These are phyloP conservation scores for Orcinus orca DNA, from an alignment of 2,113 vertebrate genomes.

Conservation along the genomic window DNA sequence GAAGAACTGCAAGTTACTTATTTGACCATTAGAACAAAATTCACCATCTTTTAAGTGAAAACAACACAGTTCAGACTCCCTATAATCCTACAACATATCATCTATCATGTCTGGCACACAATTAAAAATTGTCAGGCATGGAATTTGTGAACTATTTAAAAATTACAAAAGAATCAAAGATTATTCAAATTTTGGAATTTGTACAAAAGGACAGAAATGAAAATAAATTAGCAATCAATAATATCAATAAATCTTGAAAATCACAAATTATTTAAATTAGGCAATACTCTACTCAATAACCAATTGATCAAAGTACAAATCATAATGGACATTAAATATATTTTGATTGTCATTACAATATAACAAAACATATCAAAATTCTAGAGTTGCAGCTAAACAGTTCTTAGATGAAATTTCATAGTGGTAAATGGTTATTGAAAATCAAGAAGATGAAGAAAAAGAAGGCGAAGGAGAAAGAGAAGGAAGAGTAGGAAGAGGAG, in stretches of 20 bases:
- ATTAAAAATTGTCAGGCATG: background rate
- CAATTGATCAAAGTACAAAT: background rate
- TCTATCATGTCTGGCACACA: background rate
- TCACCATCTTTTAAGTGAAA: background rate
- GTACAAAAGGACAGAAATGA: background rate
- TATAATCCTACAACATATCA: background rate
- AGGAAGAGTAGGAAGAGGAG: too few relatives aligned
- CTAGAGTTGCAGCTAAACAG: background rate
- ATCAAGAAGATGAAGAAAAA: background rate
- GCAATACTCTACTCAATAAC: background rate
- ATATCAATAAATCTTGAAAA: background rate
- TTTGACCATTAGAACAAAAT: background rate
- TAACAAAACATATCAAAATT: background rate
- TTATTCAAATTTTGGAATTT: background rate
- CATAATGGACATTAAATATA: background rate
- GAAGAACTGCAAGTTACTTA: background rate
- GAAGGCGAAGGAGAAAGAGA: background rate
- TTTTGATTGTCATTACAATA: background rate
- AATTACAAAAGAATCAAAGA: background rate
- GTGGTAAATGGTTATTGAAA: background rate
- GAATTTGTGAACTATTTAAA: background rate
- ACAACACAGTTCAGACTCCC: background rate
- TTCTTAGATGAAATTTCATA: background rate
- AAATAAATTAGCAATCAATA: background rate
- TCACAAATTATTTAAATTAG: background rate